Base-by-base conservation (phyloP, 2,888 invertebrate species). In the Acanthosoma haemorrhoidale region DNA sequence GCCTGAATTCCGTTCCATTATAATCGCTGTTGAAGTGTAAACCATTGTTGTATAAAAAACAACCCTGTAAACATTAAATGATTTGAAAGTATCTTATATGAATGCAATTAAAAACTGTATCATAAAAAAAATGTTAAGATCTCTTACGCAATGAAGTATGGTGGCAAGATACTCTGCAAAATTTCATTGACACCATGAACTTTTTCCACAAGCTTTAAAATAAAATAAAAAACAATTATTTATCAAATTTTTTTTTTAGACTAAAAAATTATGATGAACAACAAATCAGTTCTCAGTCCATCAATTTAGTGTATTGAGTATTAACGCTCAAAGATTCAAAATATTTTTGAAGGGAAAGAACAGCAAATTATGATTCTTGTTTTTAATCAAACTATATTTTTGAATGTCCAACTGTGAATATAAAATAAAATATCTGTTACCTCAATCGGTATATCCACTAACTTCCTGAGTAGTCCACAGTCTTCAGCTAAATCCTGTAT, bases 361-460 rank as follows among this genome's bases (percentile, higher is more conserved):
- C n/a, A n/a, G n/a, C n/a, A n/a, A n/a, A n/a, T n/a, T n/a, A n/a
- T n/a, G n/a, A n/a, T n/a, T n/a, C n/a, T n/a, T n/a, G n/a, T n/a
- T n/a, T n/a, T n/a, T n/a, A n/a, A n/a, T n/a, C n/a, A n/a, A n/a
- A n/a, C n/a, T n/a, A n/a, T n/a, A n/a, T n/a, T n/a, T n/a, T n/a
- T n/a, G n/a, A n/a, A n/a, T n/a, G n/a, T n/a, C n/a, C n/a, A n/a
- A n/a, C n/a, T n/a, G 31, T 1, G 15, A 18, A 21, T 4, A 15
- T 25, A 64, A 25, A 13, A 32, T n/a, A n/a, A n/a, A n/a, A n/a
- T n/a, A n/a, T n/a, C n/a, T n/a, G 61, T 71, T 59, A 75, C 75
- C 25, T 69, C 64, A 6, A 75, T 63, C 11, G 75, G 75, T 13
- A 75, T 71, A 16, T 73, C 73, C 13, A 74, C 71, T n/a, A 75